A percentile compares a stretch with the other conserved stretches of the same genome.
phyloP scores from a whole-genome alignment of 2,113 vertebrate species.

The Pseudonaja textilis region DNA sequence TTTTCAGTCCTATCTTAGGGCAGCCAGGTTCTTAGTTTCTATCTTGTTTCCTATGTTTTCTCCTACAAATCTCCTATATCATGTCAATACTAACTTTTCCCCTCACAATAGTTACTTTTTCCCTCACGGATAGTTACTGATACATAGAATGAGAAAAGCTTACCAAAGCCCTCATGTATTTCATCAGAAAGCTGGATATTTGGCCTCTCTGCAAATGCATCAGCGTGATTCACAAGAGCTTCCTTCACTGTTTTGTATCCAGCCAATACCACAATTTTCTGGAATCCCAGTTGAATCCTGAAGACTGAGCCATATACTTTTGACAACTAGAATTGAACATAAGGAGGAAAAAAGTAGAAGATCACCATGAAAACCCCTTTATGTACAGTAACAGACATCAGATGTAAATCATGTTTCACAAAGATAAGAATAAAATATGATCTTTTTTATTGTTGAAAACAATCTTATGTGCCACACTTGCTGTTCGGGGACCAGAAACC shows the following conservation, averaged over 20 bases:
- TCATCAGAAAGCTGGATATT: slow-evolving; percentile 60
- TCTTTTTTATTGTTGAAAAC: background rate
- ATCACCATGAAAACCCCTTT: background rate
- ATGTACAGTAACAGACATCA: background rate
- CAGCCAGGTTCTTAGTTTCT: background rate
- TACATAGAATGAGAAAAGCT: background rate
- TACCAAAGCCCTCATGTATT: slow-evolving; percentile 53
- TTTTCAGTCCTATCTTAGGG: background rate
- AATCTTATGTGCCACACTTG: background rate
- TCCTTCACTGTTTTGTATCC: slow-evolving; percentile 71
- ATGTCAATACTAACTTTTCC: background rate
- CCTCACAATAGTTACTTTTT: background rate
- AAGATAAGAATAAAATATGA: background rate
- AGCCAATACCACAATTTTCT: slow-evolving; percentile 63
- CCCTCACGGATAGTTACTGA: background rate
- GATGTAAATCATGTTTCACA: background rate
- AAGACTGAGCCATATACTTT: slow-evolving; percentile 44
- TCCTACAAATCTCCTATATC: background rate
- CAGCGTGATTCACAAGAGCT: slow-evolving; percentile 62
- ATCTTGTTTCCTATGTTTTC: background rate
- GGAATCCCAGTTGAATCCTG: slow-evolving; percentile 48
- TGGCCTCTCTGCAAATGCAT: slow-evolving; percentile 64
- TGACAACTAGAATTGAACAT: slow-evolving; percentile 23
- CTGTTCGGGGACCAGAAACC: background rate
- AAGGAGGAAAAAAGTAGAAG: background rate